These are phyloP conservation scores for Diplodus puntazzo DNA, from an alignment of 2,797 vertebrate species.

Conservation along the genomic window DNA sequence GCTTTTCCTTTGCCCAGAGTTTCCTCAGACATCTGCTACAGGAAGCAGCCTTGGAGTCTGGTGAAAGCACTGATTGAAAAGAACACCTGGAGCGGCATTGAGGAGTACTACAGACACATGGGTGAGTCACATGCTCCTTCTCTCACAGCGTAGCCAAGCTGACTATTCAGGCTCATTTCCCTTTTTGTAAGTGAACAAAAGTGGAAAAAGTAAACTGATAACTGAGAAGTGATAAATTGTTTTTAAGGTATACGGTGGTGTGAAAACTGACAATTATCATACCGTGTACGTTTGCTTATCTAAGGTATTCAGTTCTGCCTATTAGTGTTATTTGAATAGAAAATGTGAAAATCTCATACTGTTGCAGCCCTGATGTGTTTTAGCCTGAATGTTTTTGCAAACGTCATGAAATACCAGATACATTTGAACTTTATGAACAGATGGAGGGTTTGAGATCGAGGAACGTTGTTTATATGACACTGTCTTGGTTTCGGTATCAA, in stretches of 20 bases:
- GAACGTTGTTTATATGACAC: too few relatives aligned
- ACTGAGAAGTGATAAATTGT: too few relatives aligned
- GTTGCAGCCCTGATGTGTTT: not conserved
- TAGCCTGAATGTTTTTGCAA: not conserved
- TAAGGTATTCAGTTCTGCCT: too few relatives aligned
- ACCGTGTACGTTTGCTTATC: too few relatives aligned
- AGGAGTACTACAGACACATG: conserved; percentile 92
- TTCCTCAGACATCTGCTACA: conserved; percentile 94
- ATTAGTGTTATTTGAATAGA: too few relatives aligned
- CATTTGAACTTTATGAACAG: too few relatives aligned
- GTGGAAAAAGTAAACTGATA: conserved; percentile 1
- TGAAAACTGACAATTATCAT: too few relatives aligned
- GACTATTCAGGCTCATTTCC: conserved; percentile 6
- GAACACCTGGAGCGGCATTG: conserved; percentile 94
- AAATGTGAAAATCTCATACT: too few relatives aligned
- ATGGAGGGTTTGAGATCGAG: too few relatives aligned
- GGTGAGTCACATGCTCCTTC: conserved; percentile 77
- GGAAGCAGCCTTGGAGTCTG: conserved; percentile 95
- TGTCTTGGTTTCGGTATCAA: too few relatives aligned
- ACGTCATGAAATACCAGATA: not conserved
- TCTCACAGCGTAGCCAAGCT: not conserved
- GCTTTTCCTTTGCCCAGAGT: conserved; percentile 79
- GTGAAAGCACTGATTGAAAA: conserved; percentile 94
- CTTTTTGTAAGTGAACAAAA: conserved; percentile 12
- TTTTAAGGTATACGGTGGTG: too few relatives aligned